Conservation (phyloP, 1,140 invertebrate genomes). For the Anastrepha obliqua region DNA sequence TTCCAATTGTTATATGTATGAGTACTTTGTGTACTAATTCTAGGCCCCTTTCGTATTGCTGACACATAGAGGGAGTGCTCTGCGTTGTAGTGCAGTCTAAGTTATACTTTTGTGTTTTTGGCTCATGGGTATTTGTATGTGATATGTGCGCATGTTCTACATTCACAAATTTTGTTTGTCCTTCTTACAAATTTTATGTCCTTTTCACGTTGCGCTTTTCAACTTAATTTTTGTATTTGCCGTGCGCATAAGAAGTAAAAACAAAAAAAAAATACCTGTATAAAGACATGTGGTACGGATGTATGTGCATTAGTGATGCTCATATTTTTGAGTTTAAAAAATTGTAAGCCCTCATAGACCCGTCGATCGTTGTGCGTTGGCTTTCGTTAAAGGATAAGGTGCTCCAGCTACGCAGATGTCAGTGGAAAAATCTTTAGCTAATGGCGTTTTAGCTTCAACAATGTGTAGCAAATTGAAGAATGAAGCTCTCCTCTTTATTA, state of each 20-base stretch:
- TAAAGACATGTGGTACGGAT: not conserved
- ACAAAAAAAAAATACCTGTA: not conserved
- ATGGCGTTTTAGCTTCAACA: no score
- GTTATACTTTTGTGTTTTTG: slow-evolving; percentile 16
- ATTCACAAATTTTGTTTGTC: slow-evolving; percentile 42
- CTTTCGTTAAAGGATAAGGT: no score
- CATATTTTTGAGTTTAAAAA: no score
- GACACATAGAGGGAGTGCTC: not conserved
- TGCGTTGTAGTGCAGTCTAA: slow-evolving; percentile 23
- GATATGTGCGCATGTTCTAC: not conserved
- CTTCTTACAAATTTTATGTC: slow-evolving; percentile 39
- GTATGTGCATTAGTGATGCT: not conserved
- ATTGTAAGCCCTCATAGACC: no score
- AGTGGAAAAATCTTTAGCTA: no score
- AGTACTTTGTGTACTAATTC: slow-evolving; percentile 35
- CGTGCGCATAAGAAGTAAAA: not conserved
- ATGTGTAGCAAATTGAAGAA: no score
- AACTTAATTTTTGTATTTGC: slow-evolving; percentile 45
- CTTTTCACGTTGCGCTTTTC: slow-evolving; percentile 47
- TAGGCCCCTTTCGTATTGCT: slow-evolving; percentile 12
- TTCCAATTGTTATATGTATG: not conserved
- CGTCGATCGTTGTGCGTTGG: no score
- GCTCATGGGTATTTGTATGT: not conserved
- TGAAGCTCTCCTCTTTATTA: no score
- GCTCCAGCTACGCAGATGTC: no score